Conservation (phyloP, 2,888 invertebrate genomes). For the Acrobasis consociella region DNA sequence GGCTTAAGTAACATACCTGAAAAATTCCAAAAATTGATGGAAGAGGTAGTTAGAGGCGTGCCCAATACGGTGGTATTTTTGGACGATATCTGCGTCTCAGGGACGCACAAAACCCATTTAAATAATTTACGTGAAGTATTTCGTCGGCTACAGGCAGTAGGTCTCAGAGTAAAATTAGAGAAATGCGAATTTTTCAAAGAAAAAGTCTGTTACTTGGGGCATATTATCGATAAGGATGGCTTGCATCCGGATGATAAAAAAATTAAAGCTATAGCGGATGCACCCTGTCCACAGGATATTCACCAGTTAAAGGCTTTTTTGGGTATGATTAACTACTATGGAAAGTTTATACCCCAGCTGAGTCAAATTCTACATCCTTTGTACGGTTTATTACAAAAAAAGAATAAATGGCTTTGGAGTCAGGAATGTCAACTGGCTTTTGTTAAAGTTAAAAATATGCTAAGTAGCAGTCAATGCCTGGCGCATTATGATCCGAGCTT, state of each 20-base stretch:
- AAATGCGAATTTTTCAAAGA: constrained; percentile 28
- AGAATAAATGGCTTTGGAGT: constrained; percentile 6
- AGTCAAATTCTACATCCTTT: neutral
- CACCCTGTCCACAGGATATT: constrained; percentile 22
- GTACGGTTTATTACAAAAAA: neutral
- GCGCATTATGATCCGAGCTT: constrained; percentile 7
- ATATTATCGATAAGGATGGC: neutral
- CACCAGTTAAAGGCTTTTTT: constrained; percentile 4
- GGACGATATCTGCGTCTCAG: constrained; percentile 27
- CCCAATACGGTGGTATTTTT: constrained; percentile 10
- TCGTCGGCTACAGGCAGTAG: constrained; percentile 20
- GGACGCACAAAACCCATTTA: neutral
- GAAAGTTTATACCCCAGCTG: neutral
- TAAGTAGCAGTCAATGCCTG: neutral
- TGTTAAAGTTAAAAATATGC: neutral
- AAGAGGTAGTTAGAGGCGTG: constrained; percentile 24
- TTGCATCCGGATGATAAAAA: neutral
- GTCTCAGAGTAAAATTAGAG: constrained; percentile 25
- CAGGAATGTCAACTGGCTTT: neutral
- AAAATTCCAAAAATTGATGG: constrained; percentile 26
- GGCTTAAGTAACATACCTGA: constrained; percentile 25
- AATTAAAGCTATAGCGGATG: neutral
- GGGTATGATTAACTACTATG: constrained; percentile 2
- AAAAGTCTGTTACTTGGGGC: constrained; percentile 18
- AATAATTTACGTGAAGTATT: constrained; percentile 12